Evolutionary conservation across 2,113 vertebrate genomes (phyloP).

Genomic region (Drymodes brunneopygia): DNA sequence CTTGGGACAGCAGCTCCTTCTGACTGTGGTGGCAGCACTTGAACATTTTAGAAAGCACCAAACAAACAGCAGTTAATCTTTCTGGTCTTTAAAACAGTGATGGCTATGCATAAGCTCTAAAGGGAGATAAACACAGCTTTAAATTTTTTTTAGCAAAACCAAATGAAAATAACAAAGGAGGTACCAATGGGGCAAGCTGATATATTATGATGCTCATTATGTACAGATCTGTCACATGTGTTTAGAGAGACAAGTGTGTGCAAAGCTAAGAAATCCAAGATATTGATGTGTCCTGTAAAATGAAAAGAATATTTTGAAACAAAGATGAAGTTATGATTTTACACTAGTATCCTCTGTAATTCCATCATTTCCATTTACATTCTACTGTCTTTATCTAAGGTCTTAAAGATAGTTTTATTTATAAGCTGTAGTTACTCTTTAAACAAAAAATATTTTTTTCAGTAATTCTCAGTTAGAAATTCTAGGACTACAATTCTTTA

Average conservation of each 20-base stretch:
- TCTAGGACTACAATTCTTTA: neutral
- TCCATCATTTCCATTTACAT: neutral
- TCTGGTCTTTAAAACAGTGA: neutral
- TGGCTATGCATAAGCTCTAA: neutral
- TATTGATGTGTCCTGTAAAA: neutral
- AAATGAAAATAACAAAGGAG: neutral
- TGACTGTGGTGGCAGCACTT: neutral
- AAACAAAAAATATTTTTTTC: neutral
- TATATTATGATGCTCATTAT: neutral
- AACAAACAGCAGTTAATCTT: neutral
- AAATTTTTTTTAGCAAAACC: neutral
- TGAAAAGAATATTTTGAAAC: neutral
- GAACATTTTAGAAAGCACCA: neutral
- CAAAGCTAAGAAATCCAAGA: neutral
- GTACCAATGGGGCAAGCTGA: neutral
- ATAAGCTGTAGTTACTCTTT: neutral
- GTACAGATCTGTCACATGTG: neutral
- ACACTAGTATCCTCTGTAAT: neutral
- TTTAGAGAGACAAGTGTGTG: neutral
- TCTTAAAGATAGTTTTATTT: neutral
- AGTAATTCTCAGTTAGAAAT: neutral
- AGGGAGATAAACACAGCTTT: neutral
- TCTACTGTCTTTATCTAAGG: neutral
- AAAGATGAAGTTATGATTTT: neutral
- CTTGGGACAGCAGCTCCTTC: neutral